phyloP scores from a whole-genome alignment of 2,888 invertebrate species.

The Neria commutata region DNA sequence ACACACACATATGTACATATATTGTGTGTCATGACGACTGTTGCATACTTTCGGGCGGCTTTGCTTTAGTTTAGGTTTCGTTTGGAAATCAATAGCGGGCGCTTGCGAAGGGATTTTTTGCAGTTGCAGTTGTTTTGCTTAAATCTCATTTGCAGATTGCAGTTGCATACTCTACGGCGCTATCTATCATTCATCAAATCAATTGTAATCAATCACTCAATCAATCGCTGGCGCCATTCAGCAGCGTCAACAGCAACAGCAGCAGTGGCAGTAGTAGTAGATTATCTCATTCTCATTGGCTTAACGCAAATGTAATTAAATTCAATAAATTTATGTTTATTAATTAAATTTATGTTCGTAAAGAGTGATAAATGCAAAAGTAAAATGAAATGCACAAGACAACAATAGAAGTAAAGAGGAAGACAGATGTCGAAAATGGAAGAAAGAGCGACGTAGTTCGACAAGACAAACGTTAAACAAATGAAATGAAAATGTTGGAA shows the following conservation, averaged over 20 bases:
- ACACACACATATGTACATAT: too few species aligned
- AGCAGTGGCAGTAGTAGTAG: slow-evolving; percentile 59
- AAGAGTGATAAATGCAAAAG: slow-evolving; percentile 34
- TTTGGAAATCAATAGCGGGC: too few species aligned
- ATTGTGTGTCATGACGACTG: too few species aligned
- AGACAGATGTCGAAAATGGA: too few species aligned
- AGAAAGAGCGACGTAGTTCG: too few species aligned
- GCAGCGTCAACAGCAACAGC: slow-evolving; percentile 47
- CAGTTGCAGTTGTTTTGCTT: not conserved
- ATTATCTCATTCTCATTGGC: slow-evolving; percentile 61
- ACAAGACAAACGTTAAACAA: too few species aligned
- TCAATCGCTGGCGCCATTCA: slow-evolving; percentile 17
- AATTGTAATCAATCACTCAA: slow-evolving; percentile 2
- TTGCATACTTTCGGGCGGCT: not conserved
- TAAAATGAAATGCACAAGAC: slow-evolving; percentile 19
- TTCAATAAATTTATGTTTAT: slow-evolving; percentile 45
- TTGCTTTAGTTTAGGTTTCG: too few species aligned
- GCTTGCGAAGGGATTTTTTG: not conserved
- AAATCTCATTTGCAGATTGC: not conserved
- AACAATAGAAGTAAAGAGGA: slow-evolving; percentile 33
- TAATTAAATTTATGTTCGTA: slow-evolving; percentile 26
- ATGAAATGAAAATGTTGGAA: slow-evolving; percentile 7
- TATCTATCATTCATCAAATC: too few species aligned
- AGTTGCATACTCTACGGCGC: not conserved
- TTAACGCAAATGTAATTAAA: slow-evolving; percentile 58